These are phyloP conservation scores for Axinella damicornis DNA, from an alignment of 37 sponge, comb jelly and placozoan species.

Conservation along the genomic window DNA sequence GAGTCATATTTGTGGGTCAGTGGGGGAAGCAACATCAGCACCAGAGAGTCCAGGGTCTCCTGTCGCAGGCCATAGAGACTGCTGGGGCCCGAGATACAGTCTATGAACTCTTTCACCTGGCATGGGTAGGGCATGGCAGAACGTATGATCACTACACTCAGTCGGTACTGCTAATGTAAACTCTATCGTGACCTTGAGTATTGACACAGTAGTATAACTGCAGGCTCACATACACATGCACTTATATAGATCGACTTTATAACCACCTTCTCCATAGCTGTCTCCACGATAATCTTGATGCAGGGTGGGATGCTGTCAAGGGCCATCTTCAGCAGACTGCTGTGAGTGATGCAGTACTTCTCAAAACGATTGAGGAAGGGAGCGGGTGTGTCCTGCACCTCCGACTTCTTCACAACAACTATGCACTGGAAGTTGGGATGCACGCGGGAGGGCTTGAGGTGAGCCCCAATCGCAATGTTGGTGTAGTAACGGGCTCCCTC, in stretches of 20 bases:
- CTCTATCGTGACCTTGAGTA: too few relatives aligned
- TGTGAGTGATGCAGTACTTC: conserved; percentile 82
- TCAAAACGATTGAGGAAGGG: conserved; percentile 92
- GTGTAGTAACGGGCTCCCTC: conserved; percentile 76
- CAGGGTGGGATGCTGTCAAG: conserved; percentile 77
- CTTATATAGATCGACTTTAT: not conserved
- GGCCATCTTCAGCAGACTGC: conserved; percentile 65
- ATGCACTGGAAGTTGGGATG: conserved; percentile 85
- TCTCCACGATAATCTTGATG: conserved; percentile 38
- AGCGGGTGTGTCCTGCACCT: conserved; percentile 78
- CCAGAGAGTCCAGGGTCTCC: conserved; percentile 86
- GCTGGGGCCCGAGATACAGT: conserved; percentile 20
- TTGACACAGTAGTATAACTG: too few relatives aligned
- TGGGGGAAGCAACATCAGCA: conserved; percentile 77
- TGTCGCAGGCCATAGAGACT: conserved; percentile 72
- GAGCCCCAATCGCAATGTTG: conserved; percentile 90
- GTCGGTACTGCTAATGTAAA: too few relatives aligned
- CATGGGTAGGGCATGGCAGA: too few relatives aligned
- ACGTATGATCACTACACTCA: too few relatives aligned
- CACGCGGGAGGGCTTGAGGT: conserved; percentile 80
- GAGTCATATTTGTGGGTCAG: conserved; percentile 17
- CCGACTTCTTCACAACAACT: conserved; percentile 79
- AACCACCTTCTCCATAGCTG: conserved; percentile 71
- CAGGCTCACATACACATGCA: too few relatives aligned
- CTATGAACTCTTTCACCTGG: conserved; percentile 59